A percentile compares a stretch with the other conserved stretches of the same genome.
phyloP scores from a whole-genome alignment of 2,797 vertebrate species.

The Acropternis orthonyx region DNA sequence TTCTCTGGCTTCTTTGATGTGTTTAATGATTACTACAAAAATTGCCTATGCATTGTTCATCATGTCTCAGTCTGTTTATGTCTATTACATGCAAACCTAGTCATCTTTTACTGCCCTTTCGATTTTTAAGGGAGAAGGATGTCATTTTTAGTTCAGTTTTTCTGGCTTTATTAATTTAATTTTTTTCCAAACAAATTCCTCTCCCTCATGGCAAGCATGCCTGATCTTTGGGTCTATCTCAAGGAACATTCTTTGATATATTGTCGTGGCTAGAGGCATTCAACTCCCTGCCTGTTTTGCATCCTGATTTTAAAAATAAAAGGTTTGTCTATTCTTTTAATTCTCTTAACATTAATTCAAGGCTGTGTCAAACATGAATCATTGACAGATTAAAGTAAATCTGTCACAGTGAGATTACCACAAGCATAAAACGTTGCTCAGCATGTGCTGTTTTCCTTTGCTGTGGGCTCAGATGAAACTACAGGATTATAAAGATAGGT shows the following conservation, averaged over 20 bases:
- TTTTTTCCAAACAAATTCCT: not conserved
- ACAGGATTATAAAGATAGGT: not conserved
- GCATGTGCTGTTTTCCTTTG: not conserved
- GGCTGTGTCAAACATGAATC: slow-evolving; percentile 33
- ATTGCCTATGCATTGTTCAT: not conserved
- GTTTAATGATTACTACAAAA: not conserved
- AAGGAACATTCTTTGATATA: slow-evolving; percentile 1
- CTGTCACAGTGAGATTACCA: slow-evolving; percentile 28
- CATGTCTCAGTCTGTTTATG: not conserved
- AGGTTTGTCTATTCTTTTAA: slow-evolving; percentile 16
- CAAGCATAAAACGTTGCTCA: not conserved
- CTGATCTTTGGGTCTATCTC: not conserved
- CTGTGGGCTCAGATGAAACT: slow-evolving; percentile 1
- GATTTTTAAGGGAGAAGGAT: not conserved
- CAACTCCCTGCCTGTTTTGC: not conserved
- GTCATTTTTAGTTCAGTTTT: not conserved
- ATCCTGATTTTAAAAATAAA: not conserved
- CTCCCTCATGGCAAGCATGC: not conserved
- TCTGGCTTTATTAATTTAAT: not conserved
- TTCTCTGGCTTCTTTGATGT: not conserved
- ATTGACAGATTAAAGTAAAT: slow-evolving; percentile 33
- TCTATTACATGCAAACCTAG: not conserved
- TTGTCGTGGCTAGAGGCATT: not conserved
- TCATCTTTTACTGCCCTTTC: not conserved
- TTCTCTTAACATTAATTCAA: slow-evolving; percentile 30